Evolutionary conservation across 2,113 vertebrate genomes (phyloP).

Genomic region (Dendrocopos noguchii): DNA sequence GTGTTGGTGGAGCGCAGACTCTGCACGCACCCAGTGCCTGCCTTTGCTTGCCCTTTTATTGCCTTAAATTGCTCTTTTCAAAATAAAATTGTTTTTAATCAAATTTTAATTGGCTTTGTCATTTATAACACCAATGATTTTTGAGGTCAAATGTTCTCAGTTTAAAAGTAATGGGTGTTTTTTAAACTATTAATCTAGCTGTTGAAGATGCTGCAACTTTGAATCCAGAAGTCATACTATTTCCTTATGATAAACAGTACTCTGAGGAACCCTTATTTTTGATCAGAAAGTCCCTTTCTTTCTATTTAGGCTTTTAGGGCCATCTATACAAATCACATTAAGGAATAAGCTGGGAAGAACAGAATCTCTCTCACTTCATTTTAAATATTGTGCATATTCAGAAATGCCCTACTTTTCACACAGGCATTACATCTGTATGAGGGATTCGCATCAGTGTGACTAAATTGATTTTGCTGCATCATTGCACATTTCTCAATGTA

Average conservation of each 20-base stretch:
- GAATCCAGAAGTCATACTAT: not conserved
- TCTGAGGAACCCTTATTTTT: not conserved
- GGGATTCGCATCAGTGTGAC: slow-evolving; percentile 56
- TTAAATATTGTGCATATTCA: not conserved
- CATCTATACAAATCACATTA: not conserved
- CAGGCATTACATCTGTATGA: slow-evolving; percentile 18
- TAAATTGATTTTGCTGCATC: slow-evolving; percentile 65
- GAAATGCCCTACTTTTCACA: slow-evolving; percentile 44
- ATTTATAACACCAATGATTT: slow-evolving; percentile 14
- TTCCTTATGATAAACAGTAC: not conserved
- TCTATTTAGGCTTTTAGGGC: not conserved
- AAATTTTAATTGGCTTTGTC: too few relatives aligned
- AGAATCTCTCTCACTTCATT: not conserved
- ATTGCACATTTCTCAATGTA: slow-evolving; percentile 58
- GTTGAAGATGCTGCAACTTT: not conserved
- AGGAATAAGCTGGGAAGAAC: not conserved
- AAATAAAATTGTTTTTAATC: too few relatives aligned
- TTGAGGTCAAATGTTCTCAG: not conserved
- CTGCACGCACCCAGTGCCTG: too few relatives aligned
- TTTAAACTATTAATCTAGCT: not conserved
- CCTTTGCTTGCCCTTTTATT: too few relatives aligned
- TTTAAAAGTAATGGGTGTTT: not conserved
- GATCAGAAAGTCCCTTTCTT: not conserved
- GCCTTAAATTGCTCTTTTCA: too few relatives aligned
- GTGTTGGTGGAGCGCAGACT: too few relatives aligned